Conservation (phyloP, 2,797 vertebrate species). For the Agapornis canus region DNA sequence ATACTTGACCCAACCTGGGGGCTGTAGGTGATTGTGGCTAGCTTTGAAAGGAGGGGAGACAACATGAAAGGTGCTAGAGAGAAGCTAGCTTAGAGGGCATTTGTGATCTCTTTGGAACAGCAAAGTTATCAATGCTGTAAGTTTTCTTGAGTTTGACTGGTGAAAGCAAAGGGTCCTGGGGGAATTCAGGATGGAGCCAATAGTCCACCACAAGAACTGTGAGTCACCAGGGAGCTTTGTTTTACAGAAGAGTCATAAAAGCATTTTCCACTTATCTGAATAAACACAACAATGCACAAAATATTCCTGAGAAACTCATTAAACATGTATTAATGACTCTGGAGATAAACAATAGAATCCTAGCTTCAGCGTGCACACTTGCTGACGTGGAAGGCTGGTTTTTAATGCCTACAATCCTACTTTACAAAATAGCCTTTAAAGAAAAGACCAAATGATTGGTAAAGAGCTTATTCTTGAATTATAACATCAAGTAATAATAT, state of each 20-base stretch:
- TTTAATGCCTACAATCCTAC: neutral
- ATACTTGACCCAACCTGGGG: neutral
- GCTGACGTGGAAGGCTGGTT: neutral
- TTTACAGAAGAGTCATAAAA: constrained; percentile 48
- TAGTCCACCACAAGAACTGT: neutral
- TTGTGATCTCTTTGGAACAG: neutral
- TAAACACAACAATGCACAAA: neutral
- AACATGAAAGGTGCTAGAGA: neutral
- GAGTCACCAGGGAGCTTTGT: constrained; percentile 14
- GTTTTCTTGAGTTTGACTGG: neutral
- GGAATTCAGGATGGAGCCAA: neutral
- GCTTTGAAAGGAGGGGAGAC: neutral
- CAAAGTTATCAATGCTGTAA: neutral
- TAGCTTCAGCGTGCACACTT: neutral
- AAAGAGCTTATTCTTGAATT: neutral
- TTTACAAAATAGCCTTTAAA: neutral
- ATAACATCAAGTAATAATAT: neutral
- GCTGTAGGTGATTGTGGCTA: neutral
- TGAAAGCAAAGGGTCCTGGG: neutral
- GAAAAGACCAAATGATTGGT: neutral
- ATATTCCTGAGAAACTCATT: constrained; percentile 30
- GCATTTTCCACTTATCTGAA: neutral
- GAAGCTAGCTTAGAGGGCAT: neutral
- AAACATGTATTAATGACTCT: constrained; percentile 14
- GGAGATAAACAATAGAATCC: neutral